Percentiles rank a stretch among this genome's conserved stretches.
Evolutionary conservation across 2,113 vertebrate species (phyloP).

Genomic region (Triplophysa dalaica): DNA sequence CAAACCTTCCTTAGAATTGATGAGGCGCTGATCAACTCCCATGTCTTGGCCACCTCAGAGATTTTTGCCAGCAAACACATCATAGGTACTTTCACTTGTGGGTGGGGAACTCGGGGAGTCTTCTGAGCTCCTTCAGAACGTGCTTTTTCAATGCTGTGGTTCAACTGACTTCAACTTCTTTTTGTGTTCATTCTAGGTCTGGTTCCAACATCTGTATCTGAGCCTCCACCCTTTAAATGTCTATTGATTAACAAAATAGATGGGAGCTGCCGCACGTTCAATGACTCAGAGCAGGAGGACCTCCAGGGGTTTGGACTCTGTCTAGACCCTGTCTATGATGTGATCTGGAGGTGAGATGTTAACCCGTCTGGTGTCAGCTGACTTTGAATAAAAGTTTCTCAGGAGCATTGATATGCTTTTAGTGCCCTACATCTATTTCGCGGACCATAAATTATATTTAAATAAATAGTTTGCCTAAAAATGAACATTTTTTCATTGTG

Average conservation of each 20-base stretch:
- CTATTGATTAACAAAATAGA: conserved; percentile 98
- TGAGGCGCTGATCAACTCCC: conserved; percentile 98
- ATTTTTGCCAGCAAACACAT: conserved; percentile 99
- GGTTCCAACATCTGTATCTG: conserved; percentile 91
- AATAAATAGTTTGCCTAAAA: too few species aligned
- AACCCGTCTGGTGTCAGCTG: neutral
- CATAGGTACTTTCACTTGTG: conserved; percentile 75
- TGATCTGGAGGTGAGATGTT: conserved; percentile 91
- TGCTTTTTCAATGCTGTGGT: neutral
- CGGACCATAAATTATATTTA: neutral
- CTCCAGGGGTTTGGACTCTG: conserved; percentile 96
- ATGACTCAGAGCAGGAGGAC: conserved; percentile 98
- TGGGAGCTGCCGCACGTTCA: conserved; percentile 98
- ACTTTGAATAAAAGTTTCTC: neutral
- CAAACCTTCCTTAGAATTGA: conserved; percentile 97
- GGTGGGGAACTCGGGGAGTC: neutral
- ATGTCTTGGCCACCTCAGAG: conserved; percentile 95
- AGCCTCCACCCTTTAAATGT: conserved; percentile 96
- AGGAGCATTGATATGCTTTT: too few species aligned
- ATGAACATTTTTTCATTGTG: too few species aligned
- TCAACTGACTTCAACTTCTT: neutral
- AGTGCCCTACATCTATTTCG: neutral
- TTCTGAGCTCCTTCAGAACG: neutral
- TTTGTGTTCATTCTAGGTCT: conserved; percentile 73
- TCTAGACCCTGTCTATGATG: conserved; percentile 97